Base-by-base conservation (phyloP, 2,888 invertebrate species). In the Trichopria drosophilae region DNA sequence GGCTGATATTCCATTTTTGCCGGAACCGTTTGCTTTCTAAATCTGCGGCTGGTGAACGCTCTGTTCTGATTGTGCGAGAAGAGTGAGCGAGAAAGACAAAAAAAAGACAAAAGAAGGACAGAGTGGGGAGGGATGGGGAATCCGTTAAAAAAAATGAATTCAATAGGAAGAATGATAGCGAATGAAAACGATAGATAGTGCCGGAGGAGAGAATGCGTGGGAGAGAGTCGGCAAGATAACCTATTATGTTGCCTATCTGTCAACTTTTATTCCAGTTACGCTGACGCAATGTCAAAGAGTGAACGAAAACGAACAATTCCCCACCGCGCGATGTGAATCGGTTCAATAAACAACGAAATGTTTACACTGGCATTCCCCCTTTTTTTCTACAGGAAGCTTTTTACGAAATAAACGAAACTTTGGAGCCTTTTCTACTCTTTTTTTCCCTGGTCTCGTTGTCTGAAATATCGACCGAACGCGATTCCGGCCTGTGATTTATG, bases 231-330 rank as follows among this genome's bases (percentile, higher is more conserved):
- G 16, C 18, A 26, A 15, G n/a, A 32, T 28, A 31, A 36, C 41
- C 39, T 47, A 52, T 48, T 47, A 22, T 47, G 39, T 22, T 10
- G 24, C 10, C 43, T 42, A 42, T 39, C 47, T 29, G 34, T 23
- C 37, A 19, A 6, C 40, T 40, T 47, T 46, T 37, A 31, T 37
- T 36, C 42, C 36, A 41, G 41, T 42, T 43, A 39, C 35, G 28
- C 18, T 43, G 47, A 42, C 47, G 39, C 43, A 34, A 34, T 31
- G 47, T 43, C 52, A 39, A 43, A 47, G 43, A 39, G 26, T n/a
- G 39, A 47, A 18, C 20, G 42, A 41, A 22, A 9, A 15, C 24
- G 16, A 32, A 37, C 43, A 19, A 47, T 32, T 47, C 28, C 35
- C 35, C 12, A 24, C 23, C 34, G 37, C 9, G 19, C n/a, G 28